Base-by-base conservation (phyloP, 1,140 invertebrate species). In the Lethocerus indicus region DNA sequence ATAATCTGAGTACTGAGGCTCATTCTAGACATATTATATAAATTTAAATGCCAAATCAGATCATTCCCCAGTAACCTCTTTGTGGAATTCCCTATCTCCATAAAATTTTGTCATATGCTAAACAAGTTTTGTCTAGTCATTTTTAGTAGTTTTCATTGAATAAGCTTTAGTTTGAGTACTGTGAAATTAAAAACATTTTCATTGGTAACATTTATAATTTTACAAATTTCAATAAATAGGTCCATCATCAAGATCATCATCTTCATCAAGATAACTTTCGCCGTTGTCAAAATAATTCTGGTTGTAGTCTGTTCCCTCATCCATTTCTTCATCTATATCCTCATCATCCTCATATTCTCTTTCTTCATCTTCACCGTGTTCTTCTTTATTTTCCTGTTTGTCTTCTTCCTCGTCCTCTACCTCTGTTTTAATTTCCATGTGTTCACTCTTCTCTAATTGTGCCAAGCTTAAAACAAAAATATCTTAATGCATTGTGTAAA, bases 221-320 rank as follows among this genome's bases (percentile, higher is more conserved):
- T 18, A 36, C 20, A 36, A 36, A 53, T 39, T 16, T 53, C 46
- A 77, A 65, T 76, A 79, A 52, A 74, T 67, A 45, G 76, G 72
- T 40, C 75, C 85, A 70, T 88, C 84, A 63, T 88, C 85, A 50
- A 83, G 61, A 59, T 89, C 85, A 61, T 88, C 85, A 57, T 88
- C 84, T 26, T 67, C 64, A 56, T 88, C 84, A 57, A 86, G 76
- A 63, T 83, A 87, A 24, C 71, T 75, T 66, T 89, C 86, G 14
- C 86, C 86, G 67, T 88, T 87, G 62, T 90, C 85, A 64, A 88
- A 89, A 60, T 63, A 72, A 59, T 47, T 65, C 54, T 59, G 57
- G 59, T 69, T 59, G 29, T 60, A 59, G 49, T 60, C 59, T 4
- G 54, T 59, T 20, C 56, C 59, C 46, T 59, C 59, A 46, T 60